Conservation (phyloP, 2,113 vertebrate genomes). For the Apus apus region DNA sequence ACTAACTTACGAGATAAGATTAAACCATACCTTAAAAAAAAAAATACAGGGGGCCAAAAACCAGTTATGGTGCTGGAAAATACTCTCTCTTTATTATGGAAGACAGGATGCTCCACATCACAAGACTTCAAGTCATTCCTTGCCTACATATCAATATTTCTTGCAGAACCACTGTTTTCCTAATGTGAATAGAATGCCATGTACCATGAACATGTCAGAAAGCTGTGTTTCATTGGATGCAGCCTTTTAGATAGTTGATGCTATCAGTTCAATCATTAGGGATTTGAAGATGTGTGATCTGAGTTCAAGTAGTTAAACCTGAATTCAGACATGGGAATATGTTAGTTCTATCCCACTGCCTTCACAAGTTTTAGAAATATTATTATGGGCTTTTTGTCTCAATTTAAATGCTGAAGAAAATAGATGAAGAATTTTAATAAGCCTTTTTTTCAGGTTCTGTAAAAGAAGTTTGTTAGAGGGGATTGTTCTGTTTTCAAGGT, state of each 20-base stretch:
- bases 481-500: not conserved
- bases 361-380: not conserved
- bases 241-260: not conserved
- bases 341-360: not conserved
- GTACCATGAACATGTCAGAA: not conserved
- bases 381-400: not conserved
- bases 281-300: not conserved
- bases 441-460: not conserved
- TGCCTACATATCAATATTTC: not conserved
- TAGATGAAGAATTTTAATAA: not conserved
- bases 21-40: not conserved
- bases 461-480: not conserved
- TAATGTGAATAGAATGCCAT: not conserved
- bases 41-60: not conserved
- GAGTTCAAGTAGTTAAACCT: not conserved
- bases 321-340: not conserved
- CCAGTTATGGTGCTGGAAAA: not conserved
- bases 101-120: not conserved
- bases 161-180: not conserved
- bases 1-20: not conserved
- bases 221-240: not conserved
- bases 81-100: not conserved
- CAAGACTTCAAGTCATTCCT: not conserved
- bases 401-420: constrained; percentile 4
- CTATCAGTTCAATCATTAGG: not conserved